Evolutionary conservation across 2,113 vertebrate species (phyloP).

Genomic region (Podarcis muralis): DNA sequence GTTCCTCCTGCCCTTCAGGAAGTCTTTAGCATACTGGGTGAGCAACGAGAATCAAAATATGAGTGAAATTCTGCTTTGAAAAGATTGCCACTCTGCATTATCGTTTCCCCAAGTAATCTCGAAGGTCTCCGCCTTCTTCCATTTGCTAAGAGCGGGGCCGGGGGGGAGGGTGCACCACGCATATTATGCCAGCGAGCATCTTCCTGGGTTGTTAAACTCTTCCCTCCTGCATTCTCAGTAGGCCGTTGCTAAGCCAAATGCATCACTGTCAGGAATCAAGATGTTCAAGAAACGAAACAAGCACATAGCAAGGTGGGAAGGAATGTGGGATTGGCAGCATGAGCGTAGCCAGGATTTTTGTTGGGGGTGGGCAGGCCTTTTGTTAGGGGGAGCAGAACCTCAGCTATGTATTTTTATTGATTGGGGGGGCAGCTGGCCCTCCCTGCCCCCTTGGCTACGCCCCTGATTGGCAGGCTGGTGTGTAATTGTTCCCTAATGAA

Average conservation of each 20-base stretch:
- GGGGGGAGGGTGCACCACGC: too few species aligned
- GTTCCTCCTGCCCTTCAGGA: not conserved
- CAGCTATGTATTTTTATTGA: too few species aligned
- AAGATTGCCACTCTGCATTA: not conserved
- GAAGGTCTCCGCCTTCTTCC: not conserved
- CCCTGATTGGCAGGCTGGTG: not conserved
- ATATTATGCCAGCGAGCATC: not conserved
- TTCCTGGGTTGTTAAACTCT: not conserved
- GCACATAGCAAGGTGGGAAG: not conserved
- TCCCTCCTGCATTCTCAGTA: not conserved
- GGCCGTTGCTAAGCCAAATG: not conserved
- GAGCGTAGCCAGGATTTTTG: too few species aligned
- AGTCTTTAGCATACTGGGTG: accelerated
- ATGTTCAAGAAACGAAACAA: not conserved
- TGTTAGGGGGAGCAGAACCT: too few species aligned
- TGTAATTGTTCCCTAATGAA: not conserved
- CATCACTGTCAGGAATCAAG: not conserved
- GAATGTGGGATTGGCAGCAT: too few species aligned
- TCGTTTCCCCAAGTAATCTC: not conserved
- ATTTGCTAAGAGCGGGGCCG: not conserved
- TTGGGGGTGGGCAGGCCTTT: too few species aligned
- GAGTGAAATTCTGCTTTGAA: not conserved
- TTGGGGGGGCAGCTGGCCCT: too few species aligned
- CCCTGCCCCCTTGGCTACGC: too few species aligned
- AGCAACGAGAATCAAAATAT: accelerated